Base-by-base conservation (phyloP, 2,113 vertebrate genomes). In the Neodontobutis hainanensis region DNA sequence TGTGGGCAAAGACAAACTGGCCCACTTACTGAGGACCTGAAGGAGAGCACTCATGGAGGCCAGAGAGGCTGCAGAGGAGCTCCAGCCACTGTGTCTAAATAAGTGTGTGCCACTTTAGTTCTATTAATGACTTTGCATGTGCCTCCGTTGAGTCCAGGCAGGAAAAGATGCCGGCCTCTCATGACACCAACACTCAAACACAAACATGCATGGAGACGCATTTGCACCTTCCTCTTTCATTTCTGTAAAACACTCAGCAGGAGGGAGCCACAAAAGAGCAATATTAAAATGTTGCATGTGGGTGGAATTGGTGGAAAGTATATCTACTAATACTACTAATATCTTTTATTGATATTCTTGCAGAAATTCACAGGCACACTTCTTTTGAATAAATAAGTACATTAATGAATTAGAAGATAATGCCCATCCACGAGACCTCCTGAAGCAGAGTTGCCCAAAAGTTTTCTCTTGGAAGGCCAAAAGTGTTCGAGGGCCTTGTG, bases 1-100 rank as follows among this genome's bases (percentile, higher is more conserved):
- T 80, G 65, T 68, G 71, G 83, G 86, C 86, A 91, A 90, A 90
- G 83, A 82, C 84, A 83, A 51, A 48, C 56, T 87, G 88, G 74
- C 87, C 90, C 82, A 91, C 74, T 89, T 92, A 85, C 51, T 77
- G 81, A 84, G 77, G 78, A 67, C 72, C 61, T 61, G 56, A 67
- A 62, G 70, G 71, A 75, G 68, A 47, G 71, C 8, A 10, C 9
- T 32, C 44, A 74, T 69, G 62, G 72, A 78, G 76, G 82, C 71
- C 73, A 78, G 70, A 66, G 59, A 84, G 67, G 60, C 82, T 75
- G 68, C 82, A 57, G 57, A 80, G 69, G 58, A 75, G 58, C 61
- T 66, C 78, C 42, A 67, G 66, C 57, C 62, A 34, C 47, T 43
- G 10, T 50, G 47, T 59, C 53, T 38, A 52, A 61, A 40, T 47